Evolutionary conservation across 2,113 vertebrate genomes (phyloP), one percentile per base, ranked within the genome.

Genomic region (Cariama cristata): DNA sequence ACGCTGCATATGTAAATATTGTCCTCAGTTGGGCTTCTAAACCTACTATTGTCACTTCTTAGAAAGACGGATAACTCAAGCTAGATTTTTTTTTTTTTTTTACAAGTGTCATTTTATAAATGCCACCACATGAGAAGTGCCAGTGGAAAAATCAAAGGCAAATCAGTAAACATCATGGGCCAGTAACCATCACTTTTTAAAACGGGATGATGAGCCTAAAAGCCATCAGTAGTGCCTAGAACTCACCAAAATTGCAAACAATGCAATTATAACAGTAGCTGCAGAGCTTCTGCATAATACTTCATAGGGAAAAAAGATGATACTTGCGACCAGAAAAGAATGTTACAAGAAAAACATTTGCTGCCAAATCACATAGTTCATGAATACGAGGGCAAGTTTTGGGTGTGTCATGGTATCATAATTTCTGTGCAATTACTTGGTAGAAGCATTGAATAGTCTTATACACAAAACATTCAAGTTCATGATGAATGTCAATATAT

Each of bases 361-460:
- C 42, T 95, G 81, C 66, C 52, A 95, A 96, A 76, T 90, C 53
- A 93, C 67, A 76, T 14, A 63, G 58, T 76, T 95, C 81, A 75
- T 75, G 19, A 81, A 73, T 72, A 86, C 4, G n/a, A 93, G 55
- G 63, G 55, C n/a, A 63, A 66, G n/a, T 91, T 94, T 67, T 75
- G 81, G 81, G 66, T 93, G 89, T 93, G 80, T 86, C 74, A 80
- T 5, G 28, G 32, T 75, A 91, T 52, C 27, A 44, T 28, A 79
- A 88, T 79, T 88, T 89, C 91, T 75, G 35, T 52, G 50, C 66
- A 74, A 49, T 74, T 42, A 90, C 45, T 92, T 81, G n/a, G 42
- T 66, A 66, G 64, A 75, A 75, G 59, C 49, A 47, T 13, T 84
- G 84, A 90, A 81, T 33, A 93, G n/a, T 33, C 59, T 82, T 75